Evolutionary conservation across 2,113 vertebrate species (phyloP).

Genomic region (Glareola pratincola): DNA sequence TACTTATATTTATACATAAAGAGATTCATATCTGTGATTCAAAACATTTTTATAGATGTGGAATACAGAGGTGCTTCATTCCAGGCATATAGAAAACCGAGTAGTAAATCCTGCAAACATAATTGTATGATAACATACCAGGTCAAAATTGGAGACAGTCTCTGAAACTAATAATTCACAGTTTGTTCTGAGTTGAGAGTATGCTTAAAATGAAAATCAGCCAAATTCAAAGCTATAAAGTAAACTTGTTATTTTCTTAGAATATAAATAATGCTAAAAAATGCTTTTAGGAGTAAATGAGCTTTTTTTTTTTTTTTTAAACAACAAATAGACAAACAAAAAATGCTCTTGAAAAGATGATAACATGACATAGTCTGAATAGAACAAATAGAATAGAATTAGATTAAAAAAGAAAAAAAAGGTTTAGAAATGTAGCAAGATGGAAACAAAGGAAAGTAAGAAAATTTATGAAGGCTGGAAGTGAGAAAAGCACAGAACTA

Average conservation of each 20-base stretch:
- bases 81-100: neutral
- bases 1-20: neutral
- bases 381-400: neutral
- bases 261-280: neutral
- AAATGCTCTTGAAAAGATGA: neutral
- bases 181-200: neutral
- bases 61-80: neutral
- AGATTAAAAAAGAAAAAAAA: neutral
- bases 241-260: neutral
- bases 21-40: neutral
- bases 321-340: neutral
- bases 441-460: neutral
- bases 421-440: neutral
- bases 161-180: neutral
- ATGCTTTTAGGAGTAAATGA: neutral
- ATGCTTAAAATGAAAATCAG: rapidly evolving
- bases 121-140: neutral
- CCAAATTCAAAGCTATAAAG: neutral
- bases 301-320: too few species aligned
- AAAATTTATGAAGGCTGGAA: neutral
- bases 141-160: neutral
- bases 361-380: neutral
- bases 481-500: neutral
- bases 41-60: neutral
- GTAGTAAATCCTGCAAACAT: neutral